phyloP scores from a whole-genome alignment of 2,888 invertebrate species.

The Lasioglossum villosulum region DNA sequence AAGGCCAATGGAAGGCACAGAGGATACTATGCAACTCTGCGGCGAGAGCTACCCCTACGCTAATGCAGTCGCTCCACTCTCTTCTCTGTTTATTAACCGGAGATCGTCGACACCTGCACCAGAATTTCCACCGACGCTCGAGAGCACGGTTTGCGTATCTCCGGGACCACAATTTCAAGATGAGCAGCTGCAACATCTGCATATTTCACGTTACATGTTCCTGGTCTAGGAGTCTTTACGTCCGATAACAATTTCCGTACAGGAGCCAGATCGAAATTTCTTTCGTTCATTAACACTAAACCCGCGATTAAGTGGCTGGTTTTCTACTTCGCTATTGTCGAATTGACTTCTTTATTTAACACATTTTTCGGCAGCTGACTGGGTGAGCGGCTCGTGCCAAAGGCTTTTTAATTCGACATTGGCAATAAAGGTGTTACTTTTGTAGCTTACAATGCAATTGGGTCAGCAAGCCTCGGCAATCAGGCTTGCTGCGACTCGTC shows the following conservation, averaged over 20 bases:
- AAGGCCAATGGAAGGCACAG: slow-evolving; percentile 21
- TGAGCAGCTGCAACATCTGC: background rate
- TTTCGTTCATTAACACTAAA: background rate
- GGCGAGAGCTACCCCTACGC: background rate
- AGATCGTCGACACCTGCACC: slow-evolving; percentile 7
- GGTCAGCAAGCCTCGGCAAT: background rate
- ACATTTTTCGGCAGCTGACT: too few species aligned
- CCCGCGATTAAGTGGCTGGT: too few species aligned
- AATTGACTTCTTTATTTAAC: too few species aligned
- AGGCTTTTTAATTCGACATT: background rate
- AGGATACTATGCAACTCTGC: background rate
- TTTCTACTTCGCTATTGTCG: too few species aligned
- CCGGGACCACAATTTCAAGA: background rate
- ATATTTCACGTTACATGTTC: background rate
- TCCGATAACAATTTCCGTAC: background rate
- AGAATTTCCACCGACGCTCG: background rate
- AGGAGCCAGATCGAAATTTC: background rate
- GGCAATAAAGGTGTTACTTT: background rate
- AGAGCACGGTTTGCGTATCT: background rate
- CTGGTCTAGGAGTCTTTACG: background rate
- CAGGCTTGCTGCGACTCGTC: background rate
- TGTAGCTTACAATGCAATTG: too few species aligned
- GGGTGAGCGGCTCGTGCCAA: too few species aligned
- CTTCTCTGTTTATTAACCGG: background rate
- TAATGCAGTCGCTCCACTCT: background rate